Evolutionary conservation across 2,797 vertebrate genomes (phyloP).

Genomic region (Urosaurus nigricauda): DNA sequence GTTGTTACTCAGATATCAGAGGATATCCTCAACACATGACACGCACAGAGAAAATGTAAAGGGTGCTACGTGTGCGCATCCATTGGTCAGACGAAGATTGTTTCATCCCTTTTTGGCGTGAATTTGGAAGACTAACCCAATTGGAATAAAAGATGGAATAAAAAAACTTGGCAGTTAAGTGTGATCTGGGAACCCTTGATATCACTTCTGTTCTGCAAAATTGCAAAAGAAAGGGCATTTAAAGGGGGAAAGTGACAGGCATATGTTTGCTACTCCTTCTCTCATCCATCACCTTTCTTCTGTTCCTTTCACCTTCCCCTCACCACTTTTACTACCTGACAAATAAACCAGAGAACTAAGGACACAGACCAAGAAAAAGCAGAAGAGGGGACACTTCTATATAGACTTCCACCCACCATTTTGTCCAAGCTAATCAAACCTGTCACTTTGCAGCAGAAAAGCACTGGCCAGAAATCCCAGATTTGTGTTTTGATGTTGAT

Average conservation of each 20-base stretch:
- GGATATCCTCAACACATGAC: neutral
- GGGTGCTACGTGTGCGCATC: too few species aligned
- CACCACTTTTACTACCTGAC: neutral
- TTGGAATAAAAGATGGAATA: neutral
- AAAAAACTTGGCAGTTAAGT: neutral
- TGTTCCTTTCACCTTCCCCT: neutral
- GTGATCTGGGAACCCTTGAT: neutral
- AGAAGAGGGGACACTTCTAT: neutral
- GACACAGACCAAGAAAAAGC: neutral
- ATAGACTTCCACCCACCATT: neutral
- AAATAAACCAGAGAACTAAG: neutral
- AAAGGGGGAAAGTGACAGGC: neutral
- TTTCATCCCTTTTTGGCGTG: neutral
- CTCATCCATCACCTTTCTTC: too few species aligned
- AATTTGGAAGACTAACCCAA: neutral
- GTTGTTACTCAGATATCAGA: neutral
- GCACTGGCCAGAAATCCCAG: neutral
- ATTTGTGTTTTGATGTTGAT: too few species aligned
- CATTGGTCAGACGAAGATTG: neutral
- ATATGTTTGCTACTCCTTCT: neutral
- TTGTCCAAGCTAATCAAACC: neutral
- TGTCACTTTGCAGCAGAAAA: neutral
- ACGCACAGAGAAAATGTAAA: rapidly evolving
- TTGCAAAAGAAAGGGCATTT: neutral
- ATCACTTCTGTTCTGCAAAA: neutral